Conservation (phyloP, 1,140 invertebrate species). For the Microplitis demolitor region DNA sequence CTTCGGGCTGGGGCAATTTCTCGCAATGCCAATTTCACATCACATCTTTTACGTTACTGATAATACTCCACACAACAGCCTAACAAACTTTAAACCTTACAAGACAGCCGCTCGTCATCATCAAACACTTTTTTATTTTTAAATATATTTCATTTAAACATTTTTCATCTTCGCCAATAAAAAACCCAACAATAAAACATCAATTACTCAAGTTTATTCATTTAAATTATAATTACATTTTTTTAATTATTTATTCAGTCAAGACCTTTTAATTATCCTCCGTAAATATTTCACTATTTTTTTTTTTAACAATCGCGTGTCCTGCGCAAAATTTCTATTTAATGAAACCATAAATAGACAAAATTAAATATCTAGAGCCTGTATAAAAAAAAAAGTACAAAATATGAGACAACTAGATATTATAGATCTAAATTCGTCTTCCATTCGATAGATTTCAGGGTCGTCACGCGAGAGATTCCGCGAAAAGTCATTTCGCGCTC, state of each 20-base stretch:
- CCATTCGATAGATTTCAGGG: conserved; percentile 53
- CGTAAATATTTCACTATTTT: neutral
- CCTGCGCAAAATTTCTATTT: no score
- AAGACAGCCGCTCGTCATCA: conserved; percentile 4
- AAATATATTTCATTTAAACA: neutral
- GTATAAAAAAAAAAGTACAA: no score
- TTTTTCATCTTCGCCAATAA: neutral
- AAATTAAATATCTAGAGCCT: neutral
- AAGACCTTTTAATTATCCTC: neutral
- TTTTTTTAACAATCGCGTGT: neutral
- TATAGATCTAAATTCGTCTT: neutral
- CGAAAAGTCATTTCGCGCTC: conserved; percentile 59
- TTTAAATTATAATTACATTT: no score
- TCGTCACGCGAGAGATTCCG: conserved; percentile 59
- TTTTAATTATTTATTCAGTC: no score
- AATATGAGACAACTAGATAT: no score
- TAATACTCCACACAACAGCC: conserved; percentile 26
- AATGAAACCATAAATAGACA: neutral
- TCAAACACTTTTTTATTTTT: neutral
- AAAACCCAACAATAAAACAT: no score
- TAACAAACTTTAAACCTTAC: conserved; percentile 30
- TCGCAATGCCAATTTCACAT: conserved; percentile 32
- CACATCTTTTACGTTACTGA: conserved; percentile 28
- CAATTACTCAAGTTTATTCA: no score
- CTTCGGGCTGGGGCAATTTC: neutral